Conservation (phyloP, 1,140 invertebrate genomes). For the Lysiphlebus fabarum region DNA sequence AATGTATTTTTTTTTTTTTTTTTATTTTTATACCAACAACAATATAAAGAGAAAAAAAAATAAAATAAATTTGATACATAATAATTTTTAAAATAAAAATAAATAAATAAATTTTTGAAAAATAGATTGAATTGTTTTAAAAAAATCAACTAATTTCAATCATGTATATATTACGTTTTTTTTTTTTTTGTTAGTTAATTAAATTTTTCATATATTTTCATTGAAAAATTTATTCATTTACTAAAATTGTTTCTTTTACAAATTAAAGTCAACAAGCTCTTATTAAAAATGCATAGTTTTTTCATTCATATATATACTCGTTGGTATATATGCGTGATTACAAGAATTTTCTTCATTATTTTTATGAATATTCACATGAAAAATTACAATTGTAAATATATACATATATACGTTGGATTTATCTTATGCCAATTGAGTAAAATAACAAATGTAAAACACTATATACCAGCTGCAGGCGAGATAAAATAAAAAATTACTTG, state of each 20-base stretch:
- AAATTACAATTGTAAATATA: constrained; percentile 13
- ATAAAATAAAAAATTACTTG: too few species aligned
- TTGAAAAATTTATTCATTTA: neutral
- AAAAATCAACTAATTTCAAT: too few species aligned
- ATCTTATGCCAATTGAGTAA: neutral
- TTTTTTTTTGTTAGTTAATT: too few species aligned
- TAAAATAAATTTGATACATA: too few species aligned
- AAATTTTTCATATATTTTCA: neutral
- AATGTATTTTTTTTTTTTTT: too few species aligned
- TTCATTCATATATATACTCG: neutral
- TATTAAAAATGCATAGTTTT: constrained; percentile 6
- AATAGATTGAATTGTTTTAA: too few species aligned
- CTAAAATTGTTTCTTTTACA: constrained; percentile 1
- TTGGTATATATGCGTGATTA: constrained; percentile 8
- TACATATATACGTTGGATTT: neutral
- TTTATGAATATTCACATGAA: constrained; percentile 7
- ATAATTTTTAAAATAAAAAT: too few species aligned
- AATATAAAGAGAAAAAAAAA: too few species aligned
- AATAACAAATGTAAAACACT: neutral
- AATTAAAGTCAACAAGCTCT: constrained; percentile 3
- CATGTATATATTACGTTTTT: too few species aligned
- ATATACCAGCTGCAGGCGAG: neutral
- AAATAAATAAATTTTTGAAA: too few species aligned
- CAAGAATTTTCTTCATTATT: constrained; percentile 1
- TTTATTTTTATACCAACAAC: too few species aligned